Evolutionary conservation across 2,888 invertebrate species (phyloP).

Genomic region (Drosophila kuntzei): DNA sequence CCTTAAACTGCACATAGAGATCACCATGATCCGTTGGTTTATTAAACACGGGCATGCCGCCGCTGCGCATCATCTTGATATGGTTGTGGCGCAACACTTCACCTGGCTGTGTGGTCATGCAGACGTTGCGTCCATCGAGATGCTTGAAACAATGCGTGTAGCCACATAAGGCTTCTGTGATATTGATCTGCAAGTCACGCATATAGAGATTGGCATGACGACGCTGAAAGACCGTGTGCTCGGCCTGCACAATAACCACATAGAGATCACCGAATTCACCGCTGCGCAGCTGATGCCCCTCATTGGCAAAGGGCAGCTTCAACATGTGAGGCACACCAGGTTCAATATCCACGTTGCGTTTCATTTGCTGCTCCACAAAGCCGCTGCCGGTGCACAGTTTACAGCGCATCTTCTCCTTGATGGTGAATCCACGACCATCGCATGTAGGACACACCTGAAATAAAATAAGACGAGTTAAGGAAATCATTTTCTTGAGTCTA

Average conservation of each 20-base stretch:
- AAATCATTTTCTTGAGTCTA: background rate
- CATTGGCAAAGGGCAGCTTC: slow-evolving; percentile 93
- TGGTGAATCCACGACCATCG: slow-evolving; percentile 90
- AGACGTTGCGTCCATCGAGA: slow-evolving; percentile 93
- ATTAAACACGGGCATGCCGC: slow-evolving; percentile 96
- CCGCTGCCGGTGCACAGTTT: slow-evolving; percentile 93
- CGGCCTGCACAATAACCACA: slow-evolving; percentile 92
- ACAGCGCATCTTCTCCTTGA: slow-evolving; percentile 94
- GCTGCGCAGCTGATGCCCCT: slow-evolving; percentile 96
- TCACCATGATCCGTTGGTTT: slow-evolving; percentile 95
- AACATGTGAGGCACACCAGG: slow-evolving; percentile 95
- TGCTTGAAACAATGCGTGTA: slow-evolving; percentile 94
- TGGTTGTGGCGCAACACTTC: slow-evolving; percentile 92
- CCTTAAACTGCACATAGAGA: slow-evolving; percentile 93
- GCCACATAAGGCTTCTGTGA: slow-evolving; percentile 96
- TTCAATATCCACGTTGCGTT: slow-evolving; percentile 94
- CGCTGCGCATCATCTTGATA: slow-evolving; percentile 91
- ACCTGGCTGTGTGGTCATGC: slow-evolving; percentile 92
- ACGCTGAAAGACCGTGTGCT: slow-evolving; percentile 92
- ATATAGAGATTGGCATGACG: slow-evolving; percentile 91
- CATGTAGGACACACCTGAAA: slow-evolving; percentile 87
- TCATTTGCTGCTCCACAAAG: slow-evolving; percentile 92
- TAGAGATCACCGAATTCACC: slow-evolving; percentile 95
- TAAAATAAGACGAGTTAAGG: background rate
- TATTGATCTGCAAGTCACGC: slow-evolving; percentile 89